phyloP scores from a whole-genome alignment of 92 coral and sea anemone species.

The Plumapathes pennacea region DNA sequence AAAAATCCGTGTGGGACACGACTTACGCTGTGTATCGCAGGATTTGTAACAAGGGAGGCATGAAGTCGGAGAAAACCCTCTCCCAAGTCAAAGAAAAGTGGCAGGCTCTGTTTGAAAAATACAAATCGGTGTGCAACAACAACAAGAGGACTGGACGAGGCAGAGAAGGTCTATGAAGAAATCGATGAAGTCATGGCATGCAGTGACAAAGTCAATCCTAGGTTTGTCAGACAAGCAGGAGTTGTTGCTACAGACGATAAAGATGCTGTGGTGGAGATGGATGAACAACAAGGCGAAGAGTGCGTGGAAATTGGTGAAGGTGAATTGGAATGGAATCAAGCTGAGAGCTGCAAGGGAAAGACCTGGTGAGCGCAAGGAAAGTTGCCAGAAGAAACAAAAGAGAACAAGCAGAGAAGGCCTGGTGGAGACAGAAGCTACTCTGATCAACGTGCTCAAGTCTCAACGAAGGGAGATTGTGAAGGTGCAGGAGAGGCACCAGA shows the following conservation, averaged over 20 bases:
- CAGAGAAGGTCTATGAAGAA: constrained; percentile 30
- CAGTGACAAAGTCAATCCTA: constrained; percentile 42
- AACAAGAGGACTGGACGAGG: constrained; percentile 46
- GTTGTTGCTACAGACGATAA: no score
- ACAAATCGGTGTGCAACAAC: constrained; percentile 31
- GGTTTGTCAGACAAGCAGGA: constrained; percentile 51
- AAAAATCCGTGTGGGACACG: constrained; percentile 20
- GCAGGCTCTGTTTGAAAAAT: constrained; percentile 32
- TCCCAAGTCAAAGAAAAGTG: constrained; percentile 56
- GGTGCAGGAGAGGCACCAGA: constrained; percentile 32
- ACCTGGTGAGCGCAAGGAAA: no score
- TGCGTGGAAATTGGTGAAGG: no score
- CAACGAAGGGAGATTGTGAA: constrained; percentile 43
- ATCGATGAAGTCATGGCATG: constrained; percentile 33
- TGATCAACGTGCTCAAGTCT: no score
- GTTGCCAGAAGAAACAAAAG: no score
- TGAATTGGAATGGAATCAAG: no score
- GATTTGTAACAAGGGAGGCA: constrained; percentile 24
- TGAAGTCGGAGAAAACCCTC: constrained; percentile 26
- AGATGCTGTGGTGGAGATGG: no score
- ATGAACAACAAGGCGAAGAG: no score
- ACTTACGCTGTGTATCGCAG: constrained; percentile 8
- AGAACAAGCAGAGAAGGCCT: no score
- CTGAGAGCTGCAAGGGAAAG: no score
- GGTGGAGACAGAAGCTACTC: no score